Base-by-base conservation (phyloP, 2,113 vertebrate species). In the Podilymbus podiceps region DNA sequence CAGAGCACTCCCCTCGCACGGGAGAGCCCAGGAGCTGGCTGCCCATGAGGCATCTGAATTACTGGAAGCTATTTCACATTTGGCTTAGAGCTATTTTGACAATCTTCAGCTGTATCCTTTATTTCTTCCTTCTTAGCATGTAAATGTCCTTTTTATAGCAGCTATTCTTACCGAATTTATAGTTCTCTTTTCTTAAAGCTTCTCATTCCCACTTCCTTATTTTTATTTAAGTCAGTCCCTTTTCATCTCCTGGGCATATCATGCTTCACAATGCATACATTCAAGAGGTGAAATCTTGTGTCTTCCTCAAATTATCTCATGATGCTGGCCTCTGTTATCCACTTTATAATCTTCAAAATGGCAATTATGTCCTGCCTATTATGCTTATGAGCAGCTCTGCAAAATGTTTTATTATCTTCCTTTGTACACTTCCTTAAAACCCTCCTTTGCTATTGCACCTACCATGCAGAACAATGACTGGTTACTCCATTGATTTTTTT, bases 61-160 rank as follows among this genome's bases (percentile, higher is more conserved):
- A 69, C 92, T 95, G 86, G 71, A 96, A 93, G 79, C 84, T 94
- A 59, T 94, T 95, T 95, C 78, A 44, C 93, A 93, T 95, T 97
- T 90, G 84, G 25, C 84, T 95, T 83, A 66, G 25, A 92, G 87
- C 63, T 95, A 62, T 96, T 95, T 96, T 89, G 86, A 92, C 87
- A 89, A 21, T 95, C 77, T 97, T 96, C 92, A 96, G 83, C 88
- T 92, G 87, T 95, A 95, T 88, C 91, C 71, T 93, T 95, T 95
- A 91, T 92, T 92, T 94, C 94, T 91, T 96, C 85, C 89, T 92
- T 89, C 86, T 95, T 91, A 93, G 63, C 87, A 89, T 76, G 62
- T 77, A 91, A 89, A 94, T 85, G 62, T n/a, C 55, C 81, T 95
- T 95, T 96, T 95, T 94, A 95, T 95, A 96, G 86, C 49, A 78